These are phyloP conservation scores for Melanotus villosus DNA, from an alignment of 2,888 invertebrate genomes.

Conservation along the genomic window DNA sequence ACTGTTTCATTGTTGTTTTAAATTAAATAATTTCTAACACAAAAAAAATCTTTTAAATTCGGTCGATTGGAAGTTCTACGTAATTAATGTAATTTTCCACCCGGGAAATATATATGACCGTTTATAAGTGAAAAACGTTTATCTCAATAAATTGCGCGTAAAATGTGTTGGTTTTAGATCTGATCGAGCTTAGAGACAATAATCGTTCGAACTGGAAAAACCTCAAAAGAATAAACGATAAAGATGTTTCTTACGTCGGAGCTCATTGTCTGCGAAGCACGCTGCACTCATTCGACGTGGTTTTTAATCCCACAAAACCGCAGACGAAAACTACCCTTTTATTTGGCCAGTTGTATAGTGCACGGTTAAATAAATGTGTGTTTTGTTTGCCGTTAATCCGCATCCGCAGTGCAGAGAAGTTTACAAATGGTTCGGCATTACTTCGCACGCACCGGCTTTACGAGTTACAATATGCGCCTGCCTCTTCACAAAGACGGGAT, in stretches of 20 bases:
- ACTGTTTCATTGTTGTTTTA: too few relatives aligned
- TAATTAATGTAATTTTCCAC: too few relatives aligned
- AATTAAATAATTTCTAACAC: too few relatives aligned
- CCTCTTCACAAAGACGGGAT: slow-evolving; percentile 41
- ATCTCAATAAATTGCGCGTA: too few relatives aligned
- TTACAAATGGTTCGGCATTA: slow-evolving; percentile 47
- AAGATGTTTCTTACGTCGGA: background rate
- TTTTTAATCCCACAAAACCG: slow-evolving; percentile 32
- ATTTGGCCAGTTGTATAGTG: slow-evolving; percentile 27
- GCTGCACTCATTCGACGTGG: slow-evolving; percentile 12
- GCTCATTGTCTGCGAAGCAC: slow-evolving; percentile 13
- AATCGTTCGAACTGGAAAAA: background rate
- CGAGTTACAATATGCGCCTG: slow-evolving; percentile 44
- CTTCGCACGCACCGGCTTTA: slow-evolving; percentile 46
- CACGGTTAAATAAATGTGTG: slow-evolving; percentile 41
- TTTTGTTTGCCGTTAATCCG: slow-evolving; percentile 47
- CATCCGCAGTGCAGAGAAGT: slow-evolving; percentile 48
- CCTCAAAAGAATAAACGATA: background rate
- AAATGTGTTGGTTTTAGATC: too few relatives aligned
- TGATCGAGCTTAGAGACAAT: background rate
- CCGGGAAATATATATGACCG: too few relatives aligned
- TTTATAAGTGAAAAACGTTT: too few relatives aligned
- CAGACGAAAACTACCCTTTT: slow-evolving; percentile 28
- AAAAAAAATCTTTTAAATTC: too few relatives aligned
- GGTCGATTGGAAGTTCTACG: too few relatives aligned